phyloP scores from a whole-genome alignment of 2,113 vertebrate species.

The Microcebus jonahi region DNA sequence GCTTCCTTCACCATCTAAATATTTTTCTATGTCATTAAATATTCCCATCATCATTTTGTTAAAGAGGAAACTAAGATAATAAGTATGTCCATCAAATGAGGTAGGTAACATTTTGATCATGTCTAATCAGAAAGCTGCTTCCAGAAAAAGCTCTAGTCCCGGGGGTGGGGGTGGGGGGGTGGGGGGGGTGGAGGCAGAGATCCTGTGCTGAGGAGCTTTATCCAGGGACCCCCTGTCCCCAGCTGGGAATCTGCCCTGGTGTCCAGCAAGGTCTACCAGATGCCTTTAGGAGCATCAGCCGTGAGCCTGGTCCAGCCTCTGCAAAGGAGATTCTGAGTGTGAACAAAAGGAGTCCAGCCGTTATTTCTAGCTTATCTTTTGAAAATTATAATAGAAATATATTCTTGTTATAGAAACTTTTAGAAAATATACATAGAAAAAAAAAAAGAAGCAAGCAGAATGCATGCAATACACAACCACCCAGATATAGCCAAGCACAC shows the following conservation, averaged over 20 bases:
- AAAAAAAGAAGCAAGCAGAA: not conserved
- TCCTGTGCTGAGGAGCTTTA: not conserved
- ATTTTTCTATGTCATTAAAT: not conserved
- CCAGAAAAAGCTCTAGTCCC: not conserved
- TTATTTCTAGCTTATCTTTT: not conserved
- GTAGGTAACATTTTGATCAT: not conserved
- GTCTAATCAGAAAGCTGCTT: not conserved
- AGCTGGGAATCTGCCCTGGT: accelerated
- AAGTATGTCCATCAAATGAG: not conserved
- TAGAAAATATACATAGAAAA: not conserved
- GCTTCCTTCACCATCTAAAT: not conserved
- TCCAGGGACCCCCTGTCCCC: no score
- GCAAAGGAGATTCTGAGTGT: not conserved
- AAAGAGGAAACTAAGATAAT: not conserved
- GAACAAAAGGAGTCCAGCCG: accelerated
- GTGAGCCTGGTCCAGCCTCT: accelerated
- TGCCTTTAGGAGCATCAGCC: accelerated
- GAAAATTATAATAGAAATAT: not conserved
- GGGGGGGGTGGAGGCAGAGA: no score
- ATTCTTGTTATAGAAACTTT: not conserved
- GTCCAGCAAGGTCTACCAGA: accelerated
- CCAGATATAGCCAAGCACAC: not conserved
- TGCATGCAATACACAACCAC: accelerated
- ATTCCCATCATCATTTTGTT: not conserved
- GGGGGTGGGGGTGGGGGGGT: no score